Conservation (phyloP, 1,140 invertebrate genomes). For the Hylaeus anthracinus region DNA sequence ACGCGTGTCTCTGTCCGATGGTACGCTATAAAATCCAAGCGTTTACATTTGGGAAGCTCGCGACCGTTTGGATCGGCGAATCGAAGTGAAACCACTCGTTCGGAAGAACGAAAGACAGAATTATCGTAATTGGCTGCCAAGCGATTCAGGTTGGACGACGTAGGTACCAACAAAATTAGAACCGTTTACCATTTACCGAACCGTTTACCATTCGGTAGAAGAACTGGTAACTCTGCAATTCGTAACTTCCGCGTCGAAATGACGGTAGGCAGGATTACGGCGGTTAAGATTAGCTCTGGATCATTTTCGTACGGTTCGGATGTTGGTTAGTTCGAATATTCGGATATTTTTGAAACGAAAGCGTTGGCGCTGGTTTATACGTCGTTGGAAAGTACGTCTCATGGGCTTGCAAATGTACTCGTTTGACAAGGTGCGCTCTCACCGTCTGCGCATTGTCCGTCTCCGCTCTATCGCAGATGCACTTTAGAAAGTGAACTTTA, state of each 20-base stretch:
- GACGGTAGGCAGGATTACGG: too few relatives aligned
- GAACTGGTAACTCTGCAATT: background rate
- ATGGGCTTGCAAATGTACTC: background rate
- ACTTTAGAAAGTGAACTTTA: slow-evolving; percentile 42
- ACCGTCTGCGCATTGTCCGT: slow-evolving; percentile 11
- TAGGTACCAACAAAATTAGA: background rate
- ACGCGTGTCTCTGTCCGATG: slow-evolving; percentile 42
- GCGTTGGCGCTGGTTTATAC: background rate
- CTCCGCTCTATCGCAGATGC: slow-evolving; percentile 2
- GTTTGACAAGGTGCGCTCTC: slow-evolving; percentile 18
- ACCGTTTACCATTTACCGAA: background rate
- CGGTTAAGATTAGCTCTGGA: too few relatives aligned
- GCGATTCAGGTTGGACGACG: background rate
- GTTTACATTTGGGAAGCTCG: slow-evolving; percentile 28
- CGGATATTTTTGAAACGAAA: background rate
- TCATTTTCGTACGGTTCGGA: too few relatives aligned
- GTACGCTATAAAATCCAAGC: slow-evolving; percentile 27
- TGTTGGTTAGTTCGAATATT: too few relatives aligned
- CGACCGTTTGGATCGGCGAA: slow-evolving; percentile 45
- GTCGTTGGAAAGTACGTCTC: background rate
- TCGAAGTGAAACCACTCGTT: slow-evolving; percentile 38
- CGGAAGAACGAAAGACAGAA: slow-evolving; percentile 13
- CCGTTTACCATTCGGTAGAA: too few relatives aligned
- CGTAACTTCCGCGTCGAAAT: background rate
- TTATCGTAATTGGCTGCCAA: background rate